These are phyloP conservation scores for Drosophila buzzatii DNA, from an alignment of 2,888 invertebrate genomes.

Conservation along the genomic window DNA sequence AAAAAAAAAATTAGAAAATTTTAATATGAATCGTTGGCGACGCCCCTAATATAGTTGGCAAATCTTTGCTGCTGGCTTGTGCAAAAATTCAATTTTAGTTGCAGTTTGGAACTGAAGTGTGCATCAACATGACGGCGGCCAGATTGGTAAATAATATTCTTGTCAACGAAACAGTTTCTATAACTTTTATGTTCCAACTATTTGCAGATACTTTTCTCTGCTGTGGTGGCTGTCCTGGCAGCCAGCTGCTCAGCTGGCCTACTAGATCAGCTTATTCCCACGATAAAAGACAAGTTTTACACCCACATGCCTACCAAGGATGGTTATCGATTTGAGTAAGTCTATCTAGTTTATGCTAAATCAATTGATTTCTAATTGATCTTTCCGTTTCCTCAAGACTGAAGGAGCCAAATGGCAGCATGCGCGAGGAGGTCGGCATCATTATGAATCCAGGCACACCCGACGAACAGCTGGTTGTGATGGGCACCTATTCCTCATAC, in stretches of 20 bases:
- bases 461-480: constrained; percentile 82
- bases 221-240: constrained; percentile 65
- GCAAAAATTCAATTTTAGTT: constrained; percentile 65
- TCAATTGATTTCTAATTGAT: background rate
- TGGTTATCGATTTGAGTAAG: constrained; percentile 83
- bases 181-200: background rate
- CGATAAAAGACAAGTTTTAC: constrained; percentile 73
- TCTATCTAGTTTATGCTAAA: background rate
- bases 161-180: constrained; percentile 7
- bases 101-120: constrained; percentile 72
- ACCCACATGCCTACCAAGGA: constrained; percentile 76
- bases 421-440: constrained; percentile 83
- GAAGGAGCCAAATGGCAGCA: constrained; percentile 82
- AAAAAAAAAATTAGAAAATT: background rate
- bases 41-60: constrained; percentile 52
- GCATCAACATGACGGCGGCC: constrained; percentile 76
- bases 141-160: constrained; percentile 66
- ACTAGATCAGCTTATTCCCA: constrained; percentile 74
- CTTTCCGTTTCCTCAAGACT: constrained; percentile 49
- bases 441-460: constrained; percentile 83
- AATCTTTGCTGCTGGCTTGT: constrained; percentile 57
- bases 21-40: constrained; percentile 20
- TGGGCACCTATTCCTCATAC: constrained; percentile 80
- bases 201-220: constrained; percentile 65
- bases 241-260: constrained; percentile 72